Evolutionary conservation across 1,140 invertebrate genomes (phyloP).

Genomic region (Zaprionus gabonicus): DNA sequence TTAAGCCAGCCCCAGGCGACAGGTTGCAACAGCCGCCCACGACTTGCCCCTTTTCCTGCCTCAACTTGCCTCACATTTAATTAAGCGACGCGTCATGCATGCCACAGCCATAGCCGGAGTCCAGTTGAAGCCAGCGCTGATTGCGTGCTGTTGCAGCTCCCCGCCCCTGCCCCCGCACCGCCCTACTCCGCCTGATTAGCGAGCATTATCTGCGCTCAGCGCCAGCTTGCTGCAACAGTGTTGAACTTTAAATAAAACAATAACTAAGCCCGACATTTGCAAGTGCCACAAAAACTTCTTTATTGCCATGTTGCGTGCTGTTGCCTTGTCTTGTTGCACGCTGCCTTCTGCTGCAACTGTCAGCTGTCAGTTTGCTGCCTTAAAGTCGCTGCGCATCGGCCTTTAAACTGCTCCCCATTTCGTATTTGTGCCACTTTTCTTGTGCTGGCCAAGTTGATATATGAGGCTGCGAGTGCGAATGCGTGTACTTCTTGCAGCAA

Average conservation of each 20-base stretch:
- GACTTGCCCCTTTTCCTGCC: not conserved
- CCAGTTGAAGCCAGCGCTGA: conserved; percentile 59
- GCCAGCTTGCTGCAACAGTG: not conserved
- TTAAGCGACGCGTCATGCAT: conserved; percentile 27
- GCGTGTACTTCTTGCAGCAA: not conserved
- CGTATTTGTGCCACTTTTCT: not conserved
- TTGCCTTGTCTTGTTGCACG: conserved; percentile 8
- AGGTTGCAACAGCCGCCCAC: conserved; percentile 10
- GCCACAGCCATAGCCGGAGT: conserved; percentile 12
- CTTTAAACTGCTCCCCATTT: conserved; percentile 2
- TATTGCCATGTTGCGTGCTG: not conserved
- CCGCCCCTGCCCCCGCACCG: not conserved
- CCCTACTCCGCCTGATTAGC: not conserved
- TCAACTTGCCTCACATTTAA: conserved; percentile 27
- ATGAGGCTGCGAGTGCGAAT: not conserved
- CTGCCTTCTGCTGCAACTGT: conserved; percentile 52
- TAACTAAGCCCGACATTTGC: not conserved
- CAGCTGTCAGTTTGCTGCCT: conserved; percentile 36
- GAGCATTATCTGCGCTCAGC: not conserved
- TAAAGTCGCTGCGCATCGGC: not conserved
- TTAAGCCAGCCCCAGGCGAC: conserved; percentile 28
- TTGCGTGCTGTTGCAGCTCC: conserved; percentile 31
- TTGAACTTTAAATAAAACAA: not conserved
- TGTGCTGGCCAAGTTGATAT: not conserved
- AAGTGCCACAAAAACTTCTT: not conserved